phyloP scores from a whole-genome alignment of 2,113 vertebrate genomes.

The Bufo gargarizans region DNA sequence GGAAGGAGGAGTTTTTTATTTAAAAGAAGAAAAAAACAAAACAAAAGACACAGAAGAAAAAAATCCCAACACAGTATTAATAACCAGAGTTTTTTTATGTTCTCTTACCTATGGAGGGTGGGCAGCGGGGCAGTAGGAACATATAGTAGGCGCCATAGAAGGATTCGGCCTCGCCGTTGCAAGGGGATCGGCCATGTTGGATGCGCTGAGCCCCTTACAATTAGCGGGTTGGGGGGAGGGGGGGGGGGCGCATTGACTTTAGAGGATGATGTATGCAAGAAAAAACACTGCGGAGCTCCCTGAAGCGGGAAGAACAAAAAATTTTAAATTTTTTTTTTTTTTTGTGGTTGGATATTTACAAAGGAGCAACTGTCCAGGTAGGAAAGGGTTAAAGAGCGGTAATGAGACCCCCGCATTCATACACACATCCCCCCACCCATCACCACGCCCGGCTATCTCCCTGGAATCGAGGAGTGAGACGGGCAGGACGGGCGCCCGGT shows the following conservation, averaged over 20 bases:
- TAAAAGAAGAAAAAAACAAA: constrained; percentile 66
- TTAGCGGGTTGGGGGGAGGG: neutral
- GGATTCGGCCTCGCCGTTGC: neutral
- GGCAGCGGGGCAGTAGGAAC: neutral
- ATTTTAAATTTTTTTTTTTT: constrained; percentile 11
- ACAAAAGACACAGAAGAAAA: constrained; percentile 25
- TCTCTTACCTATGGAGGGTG: constrained; percentile 49
- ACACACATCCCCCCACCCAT: neutral
- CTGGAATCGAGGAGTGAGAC: no score
- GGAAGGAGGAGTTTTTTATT: constrained; percentile 95
- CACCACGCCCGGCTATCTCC: neutral
- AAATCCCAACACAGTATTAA: constrained; percentile 58
- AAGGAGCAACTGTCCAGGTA: neutral
- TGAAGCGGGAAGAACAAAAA: neutral
- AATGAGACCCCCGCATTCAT: neutral
- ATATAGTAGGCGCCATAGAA: neutral
- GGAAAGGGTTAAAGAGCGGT: neutral
- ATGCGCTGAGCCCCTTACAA: neutral
- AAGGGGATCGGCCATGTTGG: neutral
- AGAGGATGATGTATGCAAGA: constrained; percentile 6
- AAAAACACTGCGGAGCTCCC: neutral
- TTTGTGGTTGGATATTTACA: neutral
- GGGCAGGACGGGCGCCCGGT: neutral
- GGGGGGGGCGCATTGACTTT: neutral
- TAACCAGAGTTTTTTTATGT: constrained; percentile 54